Conservation (phyloP, 2,113 vertebrate species). For the Bos javanicus region DNA sequence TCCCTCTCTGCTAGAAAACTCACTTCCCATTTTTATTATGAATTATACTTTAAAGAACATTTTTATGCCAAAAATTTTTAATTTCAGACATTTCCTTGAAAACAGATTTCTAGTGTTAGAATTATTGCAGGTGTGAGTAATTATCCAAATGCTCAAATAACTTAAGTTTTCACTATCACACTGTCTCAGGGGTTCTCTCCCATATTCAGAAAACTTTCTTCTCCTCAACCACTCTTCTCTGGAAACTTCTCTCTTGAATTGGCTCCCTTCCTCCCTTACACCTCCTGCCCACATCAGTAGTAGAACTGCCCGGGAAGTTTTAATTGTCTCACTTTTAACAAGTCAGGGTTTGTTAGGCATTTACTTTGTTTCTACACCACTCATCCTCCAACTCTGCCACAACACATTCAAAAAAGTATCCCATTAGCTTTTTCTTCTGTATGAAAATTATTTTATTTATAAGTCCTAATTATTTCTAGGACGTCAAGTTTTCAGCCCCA, state of each 20-base stretch:
- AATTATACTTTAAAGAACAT: background rate
- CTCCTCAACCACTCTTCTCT: background rate
- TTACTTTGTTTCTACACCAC: background rate
- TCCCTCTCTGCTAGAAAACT: background rate
- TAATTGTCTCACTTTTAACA: background rate
- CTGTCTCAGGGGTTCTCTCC: background rate
- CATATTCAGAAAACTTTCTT: background rate
- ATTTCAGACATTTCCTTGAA: background rate
- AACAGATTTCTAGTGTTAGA: background rate
- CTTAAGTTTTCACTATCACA: background rate
- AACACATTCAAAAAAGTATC: background rate
- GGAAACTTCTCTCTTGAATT: background rate
- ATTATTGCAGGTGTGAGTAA: background rate
- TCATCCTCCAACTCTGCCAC: background rate
- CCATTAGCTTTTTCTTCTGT: background rate
- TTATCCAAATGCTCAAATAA: background rate
- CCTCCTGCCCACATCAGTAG: background rate
- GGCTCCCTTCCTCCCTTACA: background rate
- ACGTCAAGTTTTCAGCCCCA: background rate
- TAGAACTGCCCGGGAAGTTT: background rate
- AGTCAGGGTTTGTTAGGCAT: background rate
- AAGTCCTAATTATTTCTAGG: background rate
- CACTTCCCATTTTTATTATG: background rate
- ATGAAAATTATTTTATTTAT: background rate
- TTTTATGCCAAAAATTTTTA: background rate